Percentiles rank a stretch among this genome's conserved stretches.
Evolutionary conservation across 53 echinoderm and acorn worm genomes (phyloP).

Genomic region (Holothuria leucospilota): DNA sequence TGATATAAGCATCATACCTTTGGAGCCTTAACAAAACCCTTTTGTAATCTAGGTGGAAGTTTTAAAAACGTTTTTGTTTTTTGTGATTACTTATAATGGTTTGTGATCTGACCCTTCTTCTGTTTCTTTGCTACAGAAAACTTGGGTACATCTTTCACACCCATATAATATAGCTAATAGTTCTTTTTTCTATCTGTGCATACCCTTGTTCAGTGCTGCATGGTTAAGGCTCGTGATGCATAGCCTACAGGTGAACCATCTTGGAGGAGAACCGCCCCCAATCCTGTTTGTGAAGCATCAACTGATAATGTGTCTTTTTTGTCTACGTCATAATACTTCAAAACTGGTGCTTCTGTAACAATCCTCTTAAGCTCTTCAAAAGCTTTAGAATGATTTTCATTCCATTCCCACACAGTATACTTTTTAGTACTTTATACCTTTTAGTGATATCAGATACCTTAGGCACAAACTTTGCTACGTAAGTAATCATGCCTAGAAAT

Average conservation of each 20-base stretch:
- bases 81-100: slow-evolving; percentile 42
- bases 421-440: slow-evolving; percentile 23
- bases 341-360: too few relatives aligned
- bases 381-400: not conserved
- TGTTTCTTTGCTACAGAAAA: not conserved
- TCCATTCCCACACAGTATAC: slow-evolving; percentile 19
- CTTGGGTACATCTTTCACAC: slow-evolving; percentile 41
- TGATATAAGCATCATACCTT: slow-evolving; percentile 25
- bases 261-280: slow-evolving; percentile 34
- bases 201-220: slow-evolving; percentile 3
- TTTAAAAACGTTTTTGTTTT: slow-evolving; percentile 30
- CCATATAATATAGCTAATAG: slow-evolving; percentile 29
- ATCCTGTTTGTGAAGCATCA: too few relatives aligned
- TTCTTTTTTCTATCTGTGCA: slow-evolving; percentile 63
- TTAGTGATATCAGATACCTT: slow-evolving; percentile 21
- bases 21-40: slow-evolving; percentile 48
- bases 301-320: not conserved
- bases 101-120: slow-evolving; percentile 38
- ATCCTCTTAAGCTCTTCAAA: too few relatives aligned
- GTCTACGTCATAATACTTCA: not conserved
- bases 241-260: slow-evolving; percentile 29
- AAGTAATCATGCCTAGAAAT: slow-evolving; percentile 48
- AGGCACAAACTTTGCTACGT: slow-evolving; percentile 37
- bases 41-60: slow-evolving; percentile 53
- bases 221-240: slow-evolving; percentile 48